Evolutionary conservation across 2,113 vertebrate species (phyloP), one percentile per base, ranked within the genome.

Genomic region (Plectropomus leopardus): DNA sequence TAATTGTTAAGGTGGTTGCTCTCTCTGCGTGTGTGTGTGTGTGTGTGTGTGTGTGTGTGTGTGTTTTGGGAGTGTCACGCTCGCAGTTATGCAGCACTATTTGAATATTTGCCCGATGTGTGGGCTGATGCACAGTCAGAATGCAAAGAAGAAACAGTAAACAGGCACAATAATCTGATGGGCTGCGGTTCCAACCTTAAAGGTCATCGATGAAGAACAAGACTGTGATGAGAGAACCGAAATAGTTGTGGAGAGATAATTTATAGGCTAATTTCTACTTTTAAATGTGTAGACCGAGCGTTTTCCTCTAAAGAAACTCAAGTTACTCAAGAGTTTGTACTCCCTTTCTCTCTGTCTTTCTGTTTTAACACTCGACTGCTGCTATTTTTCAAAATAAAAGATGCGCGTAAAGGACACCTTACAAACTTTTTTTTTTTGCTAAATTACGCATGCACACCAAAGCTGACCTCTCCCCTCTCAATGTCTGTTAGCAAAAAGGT

Each of bases 61-160:
- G 42, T n/a, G n/a, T n/a, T 54, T 78, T 69, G 75, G 76, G 86
- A 87, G 74, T 81, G 81, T 80, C 88, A 83, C 53, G 60, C 84
- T 86, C 83, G 53, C 84, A 80, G 82, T 88, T 82, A 64, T 80
- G 82, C 82, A 73, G 81, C 82, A 77, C 30, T 54, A 88, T 92
- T 86, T 89, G 87, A 91, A 90, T 92, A 90, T 91, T 81, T 80
- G 88, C 88, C 84, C 72, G 67, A 73, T 83, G 91, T 91, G 91
- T 92, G 90, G 92, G 92, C 74, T 73, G 89, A 87, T 87, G 86
- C 86, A 88, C 78, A 90, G 88, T 90, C 91, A 92, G 72, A 92
- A 91, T 92, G 91, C 90, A 91, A 92, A 91, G 68, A 84, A 80
- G 84, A 89, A 79, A 73, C 73, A 73, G 87, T 84, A 86, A 90